phyloP scores from a whole-genome alignment of 2,113 vertebrate species.

The Corythaeola cristata region DNA sequence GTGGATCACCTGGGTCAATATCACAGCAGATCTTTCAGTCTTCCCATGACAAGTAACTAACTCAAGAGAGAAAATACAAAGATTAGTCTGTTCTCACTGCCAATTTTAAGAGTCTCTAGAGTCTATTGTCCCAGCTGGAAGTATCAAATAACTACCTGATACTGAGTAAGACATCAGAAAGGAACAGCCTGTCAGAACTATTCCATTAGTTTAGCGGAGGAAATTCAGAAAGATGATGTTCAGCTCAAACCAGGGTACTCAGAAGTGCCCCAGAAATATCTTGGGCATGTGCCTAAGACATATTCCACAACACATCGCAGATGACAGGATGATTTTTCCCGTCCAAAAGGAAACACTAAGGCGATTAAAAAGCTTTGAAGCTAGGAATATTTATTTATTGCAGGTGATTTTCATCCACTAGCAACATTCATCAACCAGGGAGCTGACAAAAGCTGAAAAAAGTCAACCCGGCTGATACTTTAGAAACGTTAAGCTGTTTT shows the following conservation, averaged over 20 bases:
- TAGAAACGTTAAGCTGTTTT: not conserved
- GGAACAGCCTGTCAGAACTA: not conserved
- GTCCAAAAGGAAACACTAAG: not conserved
- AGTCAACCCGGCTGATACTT: not conserved
- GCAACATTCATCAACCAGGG: not conserved
- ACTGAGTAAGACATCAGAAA: not conserved
- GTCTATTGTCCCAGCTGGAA: not conserved
- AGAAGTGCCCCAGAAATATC: not conserved
- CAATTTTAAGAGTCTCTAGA: not conserved
- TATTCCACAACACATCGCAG: not conserved
- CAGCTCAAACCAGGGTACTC: not conserved
- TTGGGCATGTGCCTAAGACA: not conserved
- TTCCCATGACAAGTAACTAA: not conserved
- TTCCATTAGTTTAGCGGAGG: not conserved
- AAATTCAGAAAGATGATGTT: not conserved
- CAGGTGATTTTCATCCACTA: not conserved
- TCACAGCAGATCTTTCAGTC: not conserved
- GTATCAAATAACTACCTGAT: not conserved
- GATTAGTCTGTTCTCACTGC: not conserved
- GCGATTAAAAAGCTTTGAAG: not conserved
- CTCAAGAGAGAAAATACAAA: not conserved
- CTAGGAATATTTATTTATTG: not conserved
- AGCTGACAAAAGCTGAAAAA: not conserved
- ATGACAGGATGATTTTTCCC: not conserved
- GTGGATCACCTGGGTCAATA: not conserved